These are phyloP conservation scores for Lontra canadensis DNA, from an alignment of 2,113 vertebrate species.

Conservation along the genomic window DNA sequence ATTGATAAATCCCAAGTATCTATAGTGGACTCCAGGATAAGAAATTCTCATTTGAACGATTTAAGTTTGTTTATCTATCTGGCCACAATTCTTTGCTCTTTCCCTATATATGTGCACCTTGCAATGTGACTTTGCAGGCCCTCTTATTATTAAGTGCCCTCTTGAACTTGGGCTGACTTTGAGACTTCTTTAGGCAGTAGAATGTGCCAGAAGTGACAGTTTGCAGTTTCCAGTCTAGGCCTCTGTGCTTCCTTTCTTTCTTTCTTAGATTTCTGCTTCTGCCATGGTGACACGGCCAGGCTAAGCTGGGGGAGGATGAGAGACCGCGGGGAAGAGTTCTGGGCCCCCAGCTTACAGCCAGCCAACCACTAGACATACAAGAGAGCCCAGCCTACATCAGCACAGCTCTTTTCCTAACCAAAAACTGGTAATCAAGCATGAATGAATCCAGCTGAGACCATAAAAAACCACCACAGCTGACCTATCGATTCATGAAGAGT, in stretches of 20 bases:
- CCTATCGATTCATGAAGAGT: neutral
- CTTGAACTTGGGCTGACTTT: neutral
- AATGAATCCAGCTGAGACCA: neutral
- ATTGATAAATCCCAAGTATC: neutral
- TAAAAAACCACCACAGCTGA: neutral
- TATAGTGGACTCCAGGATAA: neutral
- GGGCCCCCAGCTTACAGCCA: neutral
- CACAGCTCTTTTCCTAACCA: neutral
- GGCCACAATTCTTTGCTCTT: neutral
- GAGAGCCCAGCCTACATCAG: neutral
- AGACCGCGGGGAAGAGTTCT: neutral
- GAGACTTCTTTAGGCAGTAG: neutral
- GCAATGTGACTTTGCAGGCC: neutral
- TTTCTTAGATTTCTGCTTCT: neutral
- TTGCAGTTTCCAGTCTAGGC: neutral
- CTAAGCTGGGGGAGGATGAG: neutral
- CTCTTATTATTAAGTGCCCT: neutral
- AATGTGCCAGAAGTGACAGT: neutral
- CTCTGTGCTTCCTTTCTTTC: neutral
- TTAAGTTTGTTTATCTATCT: neutral
- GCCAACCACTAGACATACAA: neutral
- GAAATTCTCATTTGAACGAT: neutral
- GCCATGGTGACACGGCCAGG: neutral
- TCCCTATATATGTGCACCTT: neutral
- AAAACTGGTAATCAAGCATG: neutral